These are phyloP conservation scores for Villa cingulata DNA, from an alignment of 2,888 invertebrate species.

Conservation along the genomic window DNA sequence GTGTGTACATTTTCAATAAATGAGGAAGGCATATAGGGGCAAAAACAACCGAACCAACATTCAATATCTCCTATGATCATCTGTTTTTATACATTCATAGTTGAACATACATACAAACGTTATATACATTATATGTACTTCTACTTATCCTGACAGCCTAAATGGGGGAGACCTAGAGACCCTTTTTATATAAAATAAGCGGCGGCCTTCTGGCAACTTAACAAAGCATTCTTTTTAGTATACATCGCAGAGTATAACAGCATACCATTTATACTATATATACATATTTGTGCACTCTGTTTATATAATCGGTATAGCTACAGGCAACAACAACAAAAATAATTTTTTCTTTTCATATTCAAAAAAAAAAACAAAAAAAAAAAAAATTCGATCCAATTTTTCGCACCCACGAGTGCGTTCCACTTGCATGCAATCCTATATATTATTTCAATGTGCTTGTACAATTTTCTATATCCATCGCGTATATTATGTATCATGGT, in stretches of 20 bases:
- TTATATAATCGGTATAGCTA: too few relatives aligned
- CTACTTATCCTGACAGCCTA: slow-evolving; percentile 8
- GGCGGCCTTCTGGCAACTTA: slow-evolving; percentile 5
- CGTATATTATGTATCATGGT: too few relatives aligned
- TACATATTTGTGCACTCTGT: too few relatives aligned
- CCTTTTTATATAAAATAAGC: slow-evolving; percentile 8
- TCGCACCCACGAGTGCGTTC: slow-evolving; percentile 10
- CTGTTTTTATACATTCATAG: too few relatives aligned
- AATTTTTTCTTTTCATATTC: too few relatives aligned
- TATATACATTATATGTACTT: slow-evolving; percentile 1
- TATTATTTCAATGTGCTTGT: too few relatives aligned
- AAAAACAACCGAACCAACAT: slow-evolving; percentile 2
- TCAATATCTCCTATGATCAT: slow-evolving; percentile 7
- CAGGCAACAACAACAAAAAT: too few relatives aligned
- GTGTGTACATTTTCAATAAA: too few relatives aligned
- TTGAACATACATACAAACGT: too few relatives aligned
- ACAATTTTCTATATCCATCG: too few relatives aligned
- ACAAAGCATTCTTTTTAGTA: slow-evolving; percentile 1
- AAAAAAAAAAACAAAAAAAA: too few relatives aligned
- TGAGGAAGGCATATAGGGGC: neutral
- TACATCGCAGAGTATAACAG: slow-evolving; percentile 5
- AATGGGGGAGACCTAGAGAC: too few relatives aligned
- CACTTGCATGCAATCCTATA: slow-evolving; percentile 12
- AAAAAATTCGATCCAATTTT: slow-evolving; percentile 9
- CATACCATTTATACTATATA: neutral